Evolutionary conservation across 2,113 vertebrate species (phyloP).

Genomic region (Toxotes chatareus): DNA sequence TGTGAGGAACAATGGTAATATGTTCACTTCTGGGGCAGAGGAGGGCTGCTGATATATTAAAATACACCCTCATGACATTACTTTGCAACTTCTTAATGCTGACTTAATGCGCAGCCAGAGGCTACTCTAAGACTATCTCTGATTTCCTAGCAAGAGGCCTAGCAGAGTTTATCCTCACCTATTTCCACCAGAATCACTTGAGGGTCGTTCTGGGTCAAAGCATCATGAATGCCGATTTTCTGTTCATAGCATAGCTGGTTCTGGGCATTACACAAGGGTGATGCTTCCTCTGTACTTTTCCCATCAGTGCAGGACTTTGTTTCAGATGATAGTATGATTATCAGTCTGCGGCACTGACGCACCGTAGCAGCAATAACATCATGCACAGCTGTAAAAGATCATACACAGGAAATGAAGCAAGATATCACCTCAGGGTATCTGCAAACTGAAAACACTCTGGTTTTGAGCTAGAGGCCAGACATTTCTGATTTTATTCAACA

Average conservation of each 20-base stretch:
- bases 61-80: neutral
- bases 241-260: constrained; percentile 81
- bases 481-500: too few relatives aligned
- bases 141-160: neutral
- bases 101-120: neutral
- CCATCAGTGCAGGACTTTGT: neutral
- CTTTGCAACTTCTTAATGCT: too few relatives aligned
- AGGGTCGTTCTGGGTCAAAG: constrained; percentile 84
- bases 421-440: neutral
- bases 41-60: neutral
- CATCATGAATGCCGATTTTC: constrained; percentile 86
- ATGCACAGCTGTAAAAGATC: constrained; percentile 80
- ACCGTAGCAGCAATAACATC: constrained; percentile 81
- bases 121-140: neutral
- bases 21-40: neutral
- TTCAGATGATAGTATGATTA: constrained; percentile 83
- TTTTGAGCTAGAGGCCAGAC: too few relatives aligned
- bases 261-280: constrained; percentile 32
- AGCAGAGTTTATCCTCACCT: constrained; percentile 42
- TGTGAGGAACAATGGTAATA: neutral
- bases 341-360: constrained; percentile 85
- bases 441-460: neutral
- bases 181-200: constrained; percentile 89
- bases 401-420: neutral
- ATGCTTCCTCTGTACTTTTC: neutral